These are phyloP conservation scores for Mellilla xanthometata DNA, from an alignment of 2,888 invertebrate species.

Conservation along the genomic window DNA sequence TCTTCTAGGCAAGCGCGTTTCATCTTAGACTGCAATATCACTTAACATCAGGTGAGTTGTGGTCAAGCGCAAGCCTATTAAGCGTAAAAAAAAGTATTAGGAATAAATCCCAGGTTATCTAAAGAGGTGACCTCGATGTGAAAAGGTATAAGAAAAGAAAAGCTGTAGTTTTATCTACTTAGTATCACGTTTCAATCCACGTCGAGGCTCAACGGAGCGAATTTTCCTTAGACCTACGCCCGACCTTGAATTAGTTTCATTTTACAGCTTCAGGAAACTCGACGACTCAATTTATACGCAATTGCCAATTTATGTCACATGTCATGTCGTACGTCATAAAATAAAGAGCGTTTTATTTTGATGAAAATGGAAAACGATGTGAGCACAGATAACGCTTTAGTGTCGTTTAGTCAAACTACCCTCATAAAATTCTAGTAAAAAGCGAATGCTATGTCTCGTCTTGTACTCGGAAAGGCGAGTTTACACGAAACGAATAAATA, in stretches of 20 bases:
- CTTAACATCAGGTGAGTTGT: no score
- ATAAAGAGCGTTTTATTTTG: conserved; percentile 2
- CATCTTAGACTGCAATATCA: no score
- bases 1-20: no score
- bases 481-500: no score
- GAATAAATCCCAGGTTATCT: no score
- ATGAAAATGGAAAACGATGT: conserved; percentile 1
- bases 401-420: conserved; percentile 1
- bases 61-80: no score
- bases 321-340: not conserved
- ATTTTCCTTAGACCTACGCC: conserved; percentile 1
- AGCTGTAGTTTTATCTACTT: no score
- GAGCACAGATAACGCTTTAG: not conserved
- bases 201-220: not conserved
- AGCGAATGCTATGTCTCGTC: no score
- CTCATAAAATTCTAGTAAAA: not conserved
- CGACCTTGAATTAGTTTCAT: conserved; percentile 2
- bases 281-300: not conserved
- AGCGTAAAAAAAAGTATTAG: no score
- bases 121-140: no score
- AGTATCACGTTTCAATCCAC: not conserved
- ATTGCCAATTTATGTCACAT: not conserved
- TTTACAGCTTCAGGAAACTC: conserved; percentile 1
- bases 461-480: no score
- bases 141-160: no score